These are phyloP conservation scores for Sylvietta virens DNA, from an alignment of 2,113 vertebrate genomes.

Conservation along the genomic window DNA sequence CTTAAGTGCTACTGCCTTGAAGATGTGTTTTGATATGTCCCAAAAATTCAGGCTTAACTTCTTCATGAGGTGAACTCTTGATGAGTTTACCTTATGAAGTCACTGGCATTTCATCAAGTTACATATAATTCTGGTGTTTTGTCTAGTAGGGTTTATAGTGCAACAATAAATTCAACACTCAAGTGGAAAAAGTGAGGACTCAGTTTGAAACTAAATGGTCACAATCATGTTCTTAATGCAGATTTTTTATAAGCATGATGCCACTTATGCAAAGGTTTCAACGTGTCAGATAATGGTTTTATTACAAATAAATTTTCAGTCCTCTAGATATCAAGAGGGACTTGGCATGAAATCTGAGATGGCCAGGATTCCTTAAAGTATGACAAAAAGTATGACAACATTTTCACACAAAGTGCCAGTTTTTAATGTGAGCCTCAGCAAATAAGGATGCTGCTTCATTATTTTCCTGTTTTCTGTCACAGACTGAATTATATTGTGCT, in stretches of 20 bases:
- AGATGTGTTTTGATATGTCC: not conserved
- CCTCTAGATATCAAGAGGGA: not conserved
- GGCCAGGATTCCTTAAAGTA: not conserved
- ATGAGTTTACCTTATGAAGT: not conserved
- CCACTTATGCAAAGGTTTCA: not conserved
- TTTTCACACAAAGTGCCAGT: not conserved
- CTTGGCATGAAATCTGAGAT: not conserved
- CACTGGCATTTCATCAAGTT: not conserved
- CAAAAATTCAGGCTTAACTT: not conserved
- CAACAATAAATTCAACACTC: not conserved
- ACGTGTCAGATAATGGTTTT: not conserved
- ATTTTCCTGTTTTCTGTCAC: not conserved
- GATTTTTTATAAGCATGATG: not conserved
- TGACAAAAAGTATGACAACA: not conserved
- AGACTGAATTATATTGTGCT: not conserved
- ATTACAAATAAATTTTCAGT: not conserved
- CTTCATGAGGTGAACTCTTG: not conserved
- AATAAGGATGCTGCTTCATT: not conserved
- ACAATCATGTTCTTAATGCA: not conserved
- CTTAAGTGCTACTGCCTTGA: not conserved
- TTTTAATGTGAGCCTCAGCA: not conserved
- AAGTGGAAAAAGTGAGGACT: not conserved
- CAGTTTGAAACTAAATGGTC: not conserved
- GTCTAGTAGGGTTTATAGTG: not conserved
- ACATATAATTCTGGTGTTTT: not conserved